Conservation (phyloP, 2,888 invertebrate genomes). For the Ethmia dodecea region DNA sequence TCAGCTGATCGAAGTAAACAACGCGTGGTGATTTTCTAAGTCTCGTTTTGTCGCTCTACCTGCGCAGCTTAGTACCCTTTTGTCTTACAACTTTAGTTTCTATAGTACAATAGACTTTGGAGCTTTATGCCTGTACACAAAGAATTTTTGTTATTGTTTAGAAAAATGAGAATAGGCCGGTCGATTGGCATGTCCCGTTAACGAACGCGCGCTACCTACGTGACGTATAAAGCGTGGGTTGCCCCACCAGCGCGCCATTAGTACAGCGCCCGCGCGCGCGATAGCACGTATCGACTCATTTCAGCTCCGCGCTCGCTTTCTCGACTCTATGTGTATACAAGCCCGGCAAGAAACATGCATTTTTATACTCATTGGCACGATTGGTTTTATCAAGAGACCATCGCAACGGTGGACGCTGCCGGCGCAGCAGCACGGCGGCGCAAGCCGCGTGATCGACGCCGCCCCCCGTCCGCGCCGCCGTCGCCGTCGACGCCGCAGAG, state of each 20-base stretch:
- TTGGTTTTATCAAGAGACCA: slow-evolving; percentile 73
- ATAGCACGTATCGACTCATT: slow-evolving; percentile 62
- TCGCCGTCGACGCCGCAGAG: slow-evolving; percentile 68
- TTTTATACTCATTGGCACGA: slow-evolving; percentile 65
- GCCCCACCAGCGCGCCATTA: slow-evolving; percentile 73
- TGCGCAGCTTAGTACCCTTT: not conserved
- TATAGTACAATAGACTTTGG: slow-evolving; percentile 5
- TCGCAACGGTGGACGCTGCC: slow-evolving; percentile 60
- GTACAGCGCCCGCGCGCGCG: slow-evolving; percentile 73
- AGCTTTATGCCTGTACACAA: slow-evolving; percentile 30
- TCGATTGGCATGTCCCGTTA: slow-evolving; percentile 73
- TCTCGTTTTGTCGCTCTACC: not conserved
- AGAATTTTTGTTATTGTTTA: slow-evolving; percentile 63
- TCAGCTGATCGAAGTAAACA: slow-evolving; percentile 69
- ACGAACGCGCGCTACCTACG: slow-evolving; percentile 66
- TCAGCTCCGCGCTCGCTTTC: slow-evolving; percentile 58
- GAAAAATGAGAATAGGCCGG: slow-evolving; percentile 74
- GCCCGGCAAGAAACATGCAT: slow-evolving; percentile 61
- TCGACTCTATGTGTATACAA: slow-evolving; percentile 76
- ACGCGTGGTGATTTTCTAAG: slow-evolving; percentile 21
- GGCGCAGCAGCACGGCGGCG: slow-evolving; percentile 60
- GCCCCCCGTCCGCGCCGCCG: slow-evolving; percentile 66
- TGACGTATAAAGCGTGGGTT: slow-evolving; percentile 71
- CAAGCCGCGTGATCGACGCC: slow-evolving; percentile 57
- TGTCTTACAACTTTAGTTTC: not conserved